Conservation (phyloP, 2,113 vertebrate genomes). For the Brachypteracias leptosomus region DNA sequence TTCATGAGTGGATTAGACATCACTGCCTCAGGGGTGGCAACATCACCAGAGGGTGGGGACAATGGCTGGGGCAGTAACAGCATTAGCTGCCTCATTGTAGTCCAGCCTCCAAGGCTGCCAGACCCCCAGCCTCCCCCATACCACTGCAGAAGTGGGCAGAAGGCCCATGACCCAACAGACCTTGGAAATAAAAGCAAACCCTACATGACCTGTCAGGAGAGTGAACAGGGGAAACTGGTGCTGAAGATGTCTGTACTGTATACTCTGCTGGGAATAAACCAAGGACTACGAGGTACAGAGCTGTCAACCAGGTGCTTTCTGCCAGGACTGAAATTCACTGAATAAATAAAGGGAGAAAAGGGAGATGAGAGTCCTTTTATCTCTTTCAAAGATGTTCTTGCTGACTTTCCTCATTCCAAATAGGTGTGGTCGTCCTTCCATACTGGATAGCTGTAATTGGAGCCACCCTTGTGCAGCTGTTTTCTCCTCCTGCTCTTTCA, state of each 20-base stretch:
- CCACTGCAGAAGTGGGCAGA: neutral
- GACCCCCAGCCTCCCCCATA: neutral
- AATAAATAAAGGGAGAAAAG: conserved; percentile 55
- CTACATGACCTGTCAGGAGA: accelerated
- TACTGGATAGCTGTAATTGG: neutral
- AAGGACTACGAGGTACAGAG: conserved; percentile 12
- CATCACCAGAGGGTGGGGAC: neutral
- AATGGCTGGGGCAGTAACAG: neutral
- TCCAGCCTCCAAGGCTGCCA: neutral
- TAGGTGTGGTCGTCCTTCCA: neutral
- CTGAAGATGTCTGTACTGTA: neutral
- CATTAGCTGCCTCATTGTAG: neutral
- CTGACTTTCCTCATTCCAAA: neutral
- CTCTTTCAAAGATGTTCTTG: conserved; percentile 17
- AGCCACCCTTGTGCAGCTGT: neutral
- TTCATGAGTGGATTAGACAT: conserved; percentile 60
- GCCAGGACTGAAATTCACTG: conserved; percentile 48
- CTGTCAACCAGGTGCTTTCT: conserved; percentile 52
- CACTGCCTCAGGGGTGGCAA: conserved; percentile 36
- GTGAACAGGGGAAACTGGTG: neutral
- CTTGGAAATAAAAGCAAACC: neutral
- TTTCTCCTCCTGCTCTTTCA: neutral
- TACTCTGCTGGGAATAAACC: conserved; percentile 14
- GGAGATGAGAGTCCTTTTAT: conserved; percentile 24
- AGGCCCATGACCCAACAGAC: neutral